Evolutionary conservation across 2,113 vertebrate genomes (phyloP), one percentile per base, ranked within the genome.

Genomic region (Aplodontia rufa): DNA sequence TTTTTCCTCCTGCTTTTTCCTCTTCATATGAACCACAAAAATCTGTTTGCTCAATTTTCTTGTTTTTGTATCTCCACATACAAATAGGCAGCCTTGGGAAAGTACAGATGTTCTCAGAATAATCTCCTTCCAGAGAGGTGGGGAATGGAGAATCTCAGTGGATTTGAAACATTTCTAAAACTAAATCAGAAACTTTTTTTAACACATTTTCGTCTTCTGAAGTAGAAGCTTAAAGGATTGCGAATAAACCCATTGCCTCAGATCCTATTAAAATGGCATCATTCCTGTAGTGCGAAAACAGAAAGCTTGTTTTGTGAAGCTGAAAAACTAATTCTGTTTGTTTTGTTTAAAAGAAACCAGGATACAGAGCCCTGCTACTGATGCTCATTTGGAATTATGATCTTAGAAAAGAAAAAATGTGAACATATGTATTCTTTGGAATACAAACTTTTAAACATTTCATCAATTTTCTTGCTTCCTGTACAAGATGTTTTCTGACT

Each of bases 91-190:
- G 45, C 7, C 28, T 66, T 58, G 8, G 35, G 37, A 87, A 93
- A 84, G 71, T 60, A 80, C 64, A 95, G 64, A 80, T 95, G 42
- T 89, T 93, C 55, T 75, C n/a, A 53, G 66, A 93, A 75, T 74
- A 87, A 74, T 90, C 69, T 71, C 83, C n/a, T 95, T 92, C 45
- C 84, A 84, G 88, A 94, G 37, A 92, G 45, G 10, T 47, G 26
- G 16, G 95, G 55, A 87, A 86, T 51, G 20, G 14, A 90, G 40
- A 87, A 72, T 87, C 81, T 90, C 79, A 90, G 47, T 72, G 64
- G 64, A 94, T 90, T 87, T 96, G 84, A 96, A 95, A 92, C 60
- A 66, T 90, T 96, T 96, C 80, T 96, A 95, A 96, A 97, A 81
- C 60, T 84, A 51, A 75, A 92, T 95, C 71, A 58, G 47, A 90